These are phyloP conservation scores for Sturnus vulgaris DNA, from an alignment of 2,113 vertebrate species.

Conservation along the genomic window DNA sequence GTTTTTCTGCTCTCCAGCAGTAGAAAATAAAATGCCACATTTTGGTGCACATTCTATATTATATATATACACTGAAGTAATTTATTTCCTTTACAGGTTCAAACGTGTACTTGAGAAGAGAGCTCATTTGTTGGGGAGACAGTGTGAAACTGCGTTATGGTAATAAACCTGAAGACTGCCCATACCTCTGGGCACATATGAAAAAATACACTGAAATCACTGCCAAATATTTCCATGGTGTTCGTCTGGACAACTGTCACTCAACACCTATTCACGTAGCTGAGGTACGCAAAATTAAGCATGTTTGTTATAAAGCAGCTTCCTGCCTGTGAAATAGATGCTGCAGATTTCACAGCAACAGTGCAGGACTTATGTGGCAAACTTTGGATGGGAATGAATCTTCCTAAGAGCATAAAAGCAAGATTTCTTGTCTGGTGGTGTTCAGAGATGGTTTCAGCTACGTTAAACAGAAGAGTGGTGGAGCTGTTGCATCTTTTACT, in stretches of 20 bases:
- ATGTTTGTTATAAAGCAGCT: neutral
- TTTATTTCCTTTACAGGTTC: conserved; percentile 76
- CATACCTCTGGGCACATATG: conserved; percentile 96
- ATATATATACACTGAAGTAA: neutral
- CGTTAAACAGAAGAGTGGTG: neutral
- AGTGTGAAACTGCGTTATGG: conserved; percentile 95
- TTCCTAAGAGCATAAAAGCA: neutral
- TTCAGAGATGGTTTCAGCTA: neutral
- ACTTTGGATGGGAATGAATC: neutral
- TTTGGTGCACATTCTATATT: neutral
- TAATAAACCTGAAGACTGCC: conserved; percentile 87
- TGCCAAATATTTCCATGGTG: conserved; percentile 87
- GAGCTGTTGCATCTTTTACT: neutral
- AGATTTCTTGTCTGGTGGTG: neutral
- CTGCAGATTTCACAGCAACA: neutral
- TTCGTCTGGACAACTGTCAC: conserved; percentile 96
- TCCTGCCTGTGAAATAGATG: neutral
- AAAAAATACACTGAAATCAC: conserved; percentile 92
- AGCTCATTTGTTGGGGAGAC: conserved; percentile 96
- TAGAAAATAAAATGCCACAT: neutral
- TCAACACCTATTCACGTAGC: conserved; percentile 94
- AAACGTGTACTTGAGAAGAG: conserved; percentile 89
- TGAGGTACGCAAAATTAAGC: conserved; percentile 79
- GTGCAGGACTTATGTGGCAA: neutral
- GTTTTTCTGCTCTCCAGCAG: neutral